Base-by-base conservation (phyloP, 2,113 vertebrate genomes). In the Gadus macrocephalus region DNA sequence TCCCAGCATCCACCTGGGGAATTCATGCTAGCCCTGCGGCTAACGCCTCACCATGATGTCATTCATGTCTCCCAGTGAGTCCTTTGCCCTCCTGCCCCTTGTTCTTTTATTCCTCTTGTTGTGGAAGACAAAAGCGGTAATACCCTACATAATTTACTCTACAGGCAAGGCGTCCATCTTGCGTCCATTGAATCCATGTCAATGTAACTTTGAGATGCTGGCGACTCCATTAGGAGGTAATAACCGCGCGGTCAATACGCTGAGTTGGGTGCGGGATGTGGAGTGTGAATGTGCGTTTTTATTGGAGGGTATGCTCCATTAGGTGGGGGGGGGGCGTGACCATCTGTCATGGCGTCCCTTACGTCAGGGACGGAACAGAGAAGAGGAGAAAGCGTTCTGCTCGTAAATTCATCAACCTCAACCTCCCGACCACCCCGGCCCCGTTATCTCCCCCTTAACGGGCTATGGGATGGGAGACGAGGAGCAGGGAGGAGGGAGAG, bases 151-250 rank as follows among this genome's bases (percentile, higher is more conserved):
- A 80, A 89, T 88, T 88, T 82, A 87, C 83, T 82, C 80, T 53
- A 66, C 67, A 16, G 72, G 25, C 31, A 4, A 4, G 81, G 75
- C 68, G 78, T 86, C 78, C 73, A 76, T 81, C 69, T 78, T 79
- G 64, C 49, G 20, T 68, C 67, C 76, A 91, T 91, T 83, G 90
- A 91, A 90, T 87, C 79, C 74, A 73, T 83, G 77, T 89, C 82
- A 85, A 86, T 90, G 83, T 80, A 83, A 86, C 87, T 88, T 86
- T 88, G 75, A 79, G 68, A 89, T 89, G 60, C 80, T 70, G 80
- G 77, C 1, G 72, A 88, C 83, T 88, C 78, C 83, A 90, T 87
- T 87, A 85, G 80, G 87, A 83, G 82, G 88, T 85, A 77, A 85
- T 77, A 86, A 90, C 53, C 63, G 69, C 27, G 20, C n/a, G 70